A percentile compares a stretch with the other conserved stretches of the same genome.
Conservation (phyloP, 2,888 invertebrate genomes). For the Dione vanillae region DNA sequence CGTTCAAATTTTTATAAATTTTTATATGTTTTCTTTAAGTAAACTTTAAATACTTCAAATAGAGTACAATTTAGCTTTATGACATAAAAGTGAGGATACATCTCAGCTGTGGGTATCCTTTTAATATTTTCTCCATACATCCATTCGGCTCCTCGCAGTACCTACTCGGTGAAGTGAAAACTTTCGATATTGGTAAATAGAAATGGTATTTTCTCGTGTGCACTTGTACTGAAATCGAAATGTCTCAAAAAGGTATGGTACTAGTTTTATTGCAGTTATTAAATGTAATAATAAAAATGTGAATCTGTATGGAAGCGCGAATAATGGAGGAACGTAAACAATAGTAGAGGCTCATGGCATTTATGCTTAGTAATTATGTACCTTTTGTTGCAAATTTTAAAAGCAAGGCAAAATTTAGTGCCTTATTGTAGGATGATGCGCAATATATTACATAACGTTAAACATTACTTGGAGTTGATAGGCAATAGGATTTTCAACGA, state of each 20-base stretch:
- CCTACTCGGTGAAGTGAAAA: constrained; percentile 25
- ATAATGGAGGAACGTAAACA: too few species aligned
- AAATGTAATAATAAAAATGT: neutral
- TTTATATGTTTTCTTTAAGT: too few species aligned
- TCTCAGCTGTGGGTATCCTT: constrained; percentile 26
- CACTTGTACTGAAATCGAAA: constrained; percentile 7
- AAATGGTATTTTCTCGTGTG: constrained; percentile 6
- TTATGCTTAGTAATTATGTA: constrained; percentile 12
- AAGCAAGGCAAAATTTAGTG: neutral
- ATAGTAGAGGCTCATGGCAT: constrained; percentile 25
- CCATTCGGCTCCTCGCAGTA: constrained; percentile 25
- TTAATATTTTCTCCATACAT: constrained; percentile 24
- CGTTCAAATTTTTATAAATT: too few species aligned
- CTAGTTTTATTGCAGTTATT: neutral
- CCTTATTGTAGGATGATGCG: neutral
- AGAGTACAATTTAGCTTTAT: neutral
- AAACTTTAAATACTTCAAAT: neutral
- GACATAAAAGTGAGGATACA: neutral
- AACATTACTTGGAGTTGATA: too few species aligned
- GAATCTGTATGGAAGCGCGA: too few species aligned
- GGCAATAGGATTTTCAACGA: too few species aligned
- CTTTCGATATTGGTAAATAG: constrained; percentile 15
- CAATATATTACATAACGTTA: neutral
- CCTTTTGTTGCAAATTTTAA: constrained; percentile 13
- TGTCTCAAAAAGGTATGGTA: neutral